phyloP scores from a whole-genome alignment of 64 coral and sea anemone genomes.

The Dendronephthya gigantea region DNA sequence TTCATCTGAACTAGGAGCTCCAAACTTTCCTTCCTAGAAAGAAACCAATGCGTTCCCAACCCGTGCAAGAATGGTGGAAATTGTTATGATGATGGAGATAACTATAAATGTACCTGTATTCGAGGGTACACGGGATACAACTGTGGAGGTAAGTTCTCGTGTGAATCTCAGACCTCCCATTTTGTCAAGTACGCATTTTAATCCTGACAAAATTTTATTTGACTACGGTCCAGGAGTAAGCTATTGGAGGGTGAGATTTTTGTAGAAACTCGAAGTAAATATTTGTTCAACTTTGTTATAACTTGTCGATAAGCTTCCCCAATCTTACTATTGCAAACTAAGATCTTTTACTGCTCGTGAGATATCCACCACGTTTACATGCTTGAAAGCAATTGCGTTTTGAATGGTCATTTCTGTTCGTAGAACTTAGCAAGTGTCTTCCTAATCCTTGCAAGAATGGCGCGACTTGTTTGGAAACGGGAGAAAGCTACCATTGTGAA shows the following conservation, averaged over 20 bases:
- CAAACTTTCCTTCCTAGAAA: not conserved
- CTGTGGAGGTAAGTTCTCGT: not conserved
- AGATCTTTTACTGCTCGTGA: no score
- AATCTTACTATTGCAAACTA: no score
- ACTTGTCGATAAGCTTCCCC: no score
- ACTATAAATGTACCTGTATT: not conserved
- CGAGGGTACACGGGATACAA: not conserved
- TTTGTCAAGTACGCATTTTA: no score
- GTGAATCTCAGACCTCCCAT: no score
- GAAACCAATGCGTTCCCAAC: conserved; percentile 3
- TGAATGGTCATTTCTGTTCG: not conserved
- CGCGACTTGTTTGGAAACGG: not conserved
- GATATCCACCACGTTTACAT: no score
- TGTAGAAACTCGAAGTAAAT: no score
- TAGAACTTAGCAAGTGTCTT: not conserved
- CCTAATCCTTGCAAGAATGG: conserved; percentile 10
- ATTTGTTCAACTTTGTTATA: no score
- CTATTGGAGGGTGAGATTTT: no score
- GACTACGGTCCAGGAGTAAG: no score
- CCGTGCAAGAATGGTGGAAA: not conserved
- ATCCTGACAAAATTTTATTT: no score
- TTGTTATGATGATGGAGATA: not conserved
- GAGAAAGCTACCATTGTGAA: not conserved
- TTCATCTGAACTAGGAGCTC: not conserved
- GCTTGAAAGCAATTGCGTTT: no score